Percentiles rank a stretch among this genome's conserved stretches.
Evolutionary conservation across 2,113 vertebrate species (phyloP).

Genomic region (Myotis davidii): DNA sequence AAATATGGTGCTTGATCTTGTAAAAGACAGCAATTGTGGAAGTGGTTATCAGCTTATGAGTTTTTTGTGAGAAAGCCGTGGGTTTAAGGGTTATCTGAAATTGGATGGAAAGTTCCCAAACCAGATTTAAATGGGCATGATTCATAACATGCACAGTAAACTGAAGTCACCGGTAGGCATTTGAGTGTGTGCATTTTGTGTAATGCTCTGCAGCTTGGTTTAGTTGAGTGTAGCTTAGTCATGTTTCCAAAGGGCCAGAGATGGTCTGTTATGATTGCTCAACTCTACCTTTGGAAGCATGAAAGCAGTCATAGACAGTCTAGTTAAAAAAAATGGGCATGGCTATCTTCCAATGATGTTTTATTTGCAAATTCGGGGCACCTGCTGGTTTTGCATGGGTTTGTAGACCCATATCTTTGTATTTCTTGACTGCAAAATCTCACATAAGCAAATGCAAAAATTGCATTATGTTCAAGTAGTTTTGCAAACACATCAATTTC

Average conservation of each 20-base stretch:
- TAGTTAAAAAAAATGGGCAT: neutral
- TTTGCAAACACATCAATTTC: neutral
- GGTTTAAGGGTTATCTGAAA: neutral
- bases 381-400: neutral
- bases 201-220: neutral
- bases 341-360: neutral
- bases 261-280: neutral
- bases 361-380: neutral
- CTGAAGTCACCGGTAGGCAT: neutral
- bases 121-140: neutral
- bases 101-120: neutral
- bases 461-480: neutral
- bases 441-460: neutral
- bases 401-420: neutral
- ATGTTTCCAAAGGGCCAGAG: neutral
- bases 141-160: neutral
- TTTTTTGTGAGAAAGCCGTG: neutral
- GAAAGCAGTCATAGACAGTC: neutral
- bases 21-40: neutral
- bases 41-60: neutral
- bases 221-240: neutral
- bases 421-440: neutral
- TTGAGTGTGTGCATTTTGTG: neutral
- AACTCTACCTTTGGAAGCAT: neutral
- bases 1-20: neutral